Conservation (phyloP, 2,888 invertebrate genomes). For the Cheilosia scutellata region DNA sequence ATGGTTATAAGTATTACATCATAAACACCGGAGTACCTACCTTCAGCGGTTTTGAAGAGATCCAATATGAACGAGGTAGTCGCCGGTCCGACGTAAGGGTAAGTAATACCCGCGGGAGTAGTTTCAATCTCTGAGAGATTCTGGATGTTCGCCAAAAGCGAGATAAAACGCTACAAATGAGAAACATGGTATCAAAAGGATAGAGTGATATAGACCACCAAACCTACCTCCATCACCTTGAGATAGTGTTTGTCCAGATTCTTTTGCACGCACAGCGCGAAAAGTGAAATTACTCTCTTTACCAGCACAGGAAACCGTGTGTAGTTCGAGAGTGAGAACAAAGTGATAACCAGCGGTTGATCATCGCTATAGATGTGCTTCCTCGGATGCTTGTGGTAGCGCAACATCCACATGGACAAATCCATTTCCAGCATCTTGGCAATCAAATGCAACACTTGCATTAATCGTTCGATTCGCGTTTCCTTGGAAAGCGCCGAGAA, state of each 20-base stretch:
- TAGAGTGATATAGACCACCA: background rate
- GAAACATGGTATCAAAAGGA: background rate
- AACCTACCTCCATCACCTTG: constrained; percentile 79
- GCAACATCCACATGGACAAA: constrained; percentile 86
- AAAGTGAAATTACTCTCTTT: constrained; percentile 79
- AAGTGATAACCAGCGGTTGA: constrained; percentile 79
- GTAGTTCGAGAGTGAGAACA: constrained; percentile 79
- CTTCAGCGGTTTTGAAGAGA: constrained; percentile 80
- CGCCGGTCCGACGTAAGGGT: constrained; percentile 79
- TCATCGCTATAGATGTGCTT: constrained; percentile 79
- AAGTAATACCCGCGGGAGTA: constrained; percentile 78
- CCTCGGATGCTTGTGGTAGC: constrained; percentile 82
- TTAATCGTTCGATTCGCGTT: constrained; percentile 85
- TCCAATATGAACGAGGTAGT: constrained; percentile 79
- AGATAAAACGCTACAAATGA: constrained; percentile 79
- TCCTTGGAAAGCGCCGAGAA: constrained; percentile 78
- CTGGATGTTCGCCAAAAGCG: constrained; percentile 80
- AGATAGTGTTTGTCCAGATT: constrained; percentile 77
- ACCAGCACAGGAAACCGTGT: constrained; percentile 78
- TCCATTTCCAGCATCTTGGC: constrained; percentile 86
- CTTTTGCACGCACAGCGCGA: constrained; percentile 79
- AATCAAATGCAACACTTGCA: constrained; percentile 85
- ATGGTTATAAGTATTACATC: too few species aligned
- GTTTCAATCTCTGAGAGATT: constrained; percentile 81
- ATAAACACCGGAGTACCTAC: constrained; percentile 53